Percentiles rank a stretch among this genome's conserved stretches.
Evolutionary conservation across 2,888 invertebrate genomes (phyloP).

Genomic region (Trissonchulus latispiculum): DNA sequence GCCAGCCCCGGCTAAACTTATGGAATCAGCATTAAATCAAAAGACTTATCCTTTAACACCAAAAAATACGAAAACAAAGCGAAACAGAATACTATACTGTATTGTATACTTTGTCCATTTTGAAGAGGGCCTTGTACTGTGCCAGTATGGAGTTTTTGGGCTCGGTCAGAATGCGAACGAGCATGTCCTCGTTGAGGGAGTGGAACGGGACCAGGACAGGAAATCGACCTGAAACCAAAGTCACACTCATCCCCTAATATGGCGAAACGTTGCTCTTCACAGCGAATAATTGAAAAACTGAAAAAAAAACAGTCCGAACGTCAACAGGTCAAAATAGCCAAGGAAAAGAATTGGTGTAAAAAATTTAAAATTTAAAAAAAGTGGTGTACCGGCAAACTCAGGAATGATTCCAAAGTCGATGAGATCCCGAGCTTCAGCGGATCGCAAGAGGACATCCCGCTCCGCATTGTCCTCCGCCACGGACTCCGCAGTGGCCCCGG

Average conservation of each 20-base stretch:
- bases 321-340: too few relatives aligned
- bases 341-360: too few relatives aligned
- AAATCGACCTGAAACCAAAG: conserved; percentile 61
- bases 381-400: conserved; percentile 42
- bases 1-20: too few relatives aligned
- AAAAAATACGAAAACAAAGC: background rate
- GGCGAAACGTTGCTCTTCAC: too few relatives aligned
- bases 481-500: background rate
- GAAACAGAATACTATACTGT: background rate
- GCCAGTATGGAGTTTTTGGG: conserved; percentile 93
- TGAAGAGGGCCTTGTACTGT: conserved; percentile 86
- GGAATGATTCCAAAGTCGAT: conserved; percentile 98
- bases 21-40: too few relatives aligned
- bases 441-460: conserved; percentile 66
- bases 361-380: too few relatives aligned
- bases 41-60: too few relatives aligned
- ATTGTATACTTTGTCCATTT: conserved; percentile 66
- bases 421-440: conserved; percentile 86
- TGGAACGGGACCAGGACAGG: conserved; percentile 97
- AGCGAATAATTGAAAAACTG: too few relatives aligned
- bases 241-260: too few relatives aligned
- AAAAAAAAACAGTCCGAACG: too few relatives aligned
- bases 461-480: conserved; percentile 48
- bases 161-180: conserved; percentile 90
- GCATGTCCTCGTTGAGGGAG: conserved; percentile 74